A percentile compares a stretch with the other conserved stretches of the same genome.
Conservation (phyloP, 2,888 invertebrate genomes). For the Alloplasta piceator region DNA sequence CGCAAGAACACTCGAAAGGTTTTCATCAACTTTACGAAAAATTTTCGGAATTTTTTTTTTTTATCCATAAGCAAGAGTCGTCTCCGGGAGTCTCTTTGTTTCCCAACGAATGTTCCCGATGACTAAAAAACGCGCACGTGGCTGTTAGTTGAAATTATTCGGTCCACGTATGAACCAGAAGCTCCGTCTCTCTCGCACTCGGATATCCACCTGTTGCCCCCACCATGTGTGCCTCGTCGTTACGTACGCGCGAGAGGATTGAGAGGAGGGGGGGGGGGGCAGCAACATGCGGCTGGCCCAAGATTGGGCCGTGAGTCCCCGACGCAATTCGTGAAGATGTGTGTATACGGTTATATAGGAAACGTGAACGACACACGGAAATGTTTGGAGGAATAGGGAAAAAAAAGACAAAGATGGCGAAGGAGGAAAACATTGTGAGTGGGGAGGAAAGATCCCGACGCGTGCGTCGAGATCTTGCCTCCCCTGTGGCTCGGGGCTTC, state of each 20-base stretch:
- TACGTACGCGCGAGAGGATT: neutral
- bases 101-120: neutral
- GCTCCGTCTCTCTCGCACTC: slow-evolving; percentile 45
- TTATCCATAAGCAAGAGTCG: too few relatives aligned
- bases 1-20: too few relatives aligned
- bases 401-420: neutral
- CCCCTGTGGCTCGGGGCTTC: slow-evolving; percentile 23
- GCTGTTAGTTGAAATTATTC: slow-evolving; percentile 27
- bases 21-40: too few relatives aligned
- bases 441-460: slow-evolving; percentile 15
- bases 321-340: slow-evolving; percentile 10
- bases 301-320: neutral
- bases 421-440: neutral
- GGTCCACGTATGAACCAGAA: slow-evolving; percentile 55
- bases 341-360: slow-evolving; percentile 27
- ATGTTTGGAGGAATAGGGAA: slow-evolving; percentile 3
- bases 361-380: slow-evolving; percentile 1
- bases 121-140: neutral
- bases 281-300: slow-evolving; percentile 41
- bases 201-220: slow-evolving; percentile 78
- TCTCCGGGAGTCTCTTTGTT: neutral
- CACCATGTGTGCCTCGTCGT: slow-evolving; percentile 41
- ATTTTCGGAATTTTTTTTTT: too few relatives aligned
- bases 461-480: slow-evolving; percentile 34
- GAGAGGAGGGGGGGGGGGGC: neutral